Evolutionary conservation across 2,797 vertebrate genomes (phyloP).

Genomic region (Mus spretus): DNA sequence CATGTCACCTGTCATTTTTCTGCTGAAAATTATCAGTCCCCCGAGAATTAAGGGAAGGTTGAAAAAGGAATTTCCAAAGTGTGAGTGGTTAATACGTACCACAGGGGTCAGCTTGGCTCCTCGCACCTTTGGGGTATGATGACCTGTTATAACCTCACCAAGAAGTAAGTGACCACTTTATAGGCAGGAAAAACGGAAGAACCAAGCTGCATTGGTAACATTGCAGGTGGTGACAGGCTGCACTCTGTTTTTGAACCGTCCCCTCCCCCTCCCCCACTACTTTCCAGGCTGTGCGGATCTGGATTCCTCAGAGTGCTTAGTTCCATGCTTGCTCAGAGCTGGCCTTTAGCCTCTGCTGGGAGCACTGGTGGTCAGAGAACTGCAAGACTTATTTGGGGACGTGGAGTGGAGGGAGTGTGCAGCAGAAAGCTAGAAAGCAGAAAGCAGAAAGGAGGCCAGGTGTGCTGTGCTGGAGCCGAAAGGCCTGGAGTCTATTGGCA

Average conservation of each 20-base stretch:
- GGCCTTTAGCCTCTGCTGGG: not conserved
- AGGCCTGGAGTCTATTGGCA: too few species aligned
- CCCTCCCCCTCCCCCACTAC: accelerated
- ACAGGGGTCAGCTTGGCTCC: not conserved
- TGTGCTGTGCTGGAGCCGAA: not conserved
- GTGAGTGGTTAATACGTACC: not conserved
- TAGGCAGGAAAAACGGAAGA: not conserved
- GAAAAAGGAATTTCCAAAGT: not conserved
- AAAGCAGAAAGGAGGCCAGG: not conserved
- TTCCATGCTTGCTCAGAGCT: not conserved
- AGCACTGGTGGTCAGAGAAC: not conserved
- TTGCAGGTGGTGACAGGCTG: not conserved
- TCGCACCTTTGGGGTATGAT: not conserved
- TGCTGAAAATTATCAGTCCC: not conserved
- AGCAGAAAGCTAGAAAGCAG: accelerated
- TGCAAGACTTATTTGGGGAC: not conserved
- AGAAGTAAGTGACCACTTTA: not conserved
- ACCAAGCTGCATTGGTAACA: not conserved
- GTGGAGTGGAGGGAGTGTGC: not conserved
- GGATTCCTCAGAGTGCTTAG: not conserved
- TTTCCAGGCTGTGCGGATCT: not conserved
- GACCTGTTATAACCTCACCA: not conserved
- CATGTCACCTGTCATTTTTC: not conserved
- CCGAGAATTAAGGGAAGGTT: not conserved
- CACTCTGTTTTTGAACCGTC: not conserved